These are phyloP conservation scores for Whitmania pigra DNA, from an alignment of 1,140 invertebrate species.

Conservation along the genomic window DNA sequence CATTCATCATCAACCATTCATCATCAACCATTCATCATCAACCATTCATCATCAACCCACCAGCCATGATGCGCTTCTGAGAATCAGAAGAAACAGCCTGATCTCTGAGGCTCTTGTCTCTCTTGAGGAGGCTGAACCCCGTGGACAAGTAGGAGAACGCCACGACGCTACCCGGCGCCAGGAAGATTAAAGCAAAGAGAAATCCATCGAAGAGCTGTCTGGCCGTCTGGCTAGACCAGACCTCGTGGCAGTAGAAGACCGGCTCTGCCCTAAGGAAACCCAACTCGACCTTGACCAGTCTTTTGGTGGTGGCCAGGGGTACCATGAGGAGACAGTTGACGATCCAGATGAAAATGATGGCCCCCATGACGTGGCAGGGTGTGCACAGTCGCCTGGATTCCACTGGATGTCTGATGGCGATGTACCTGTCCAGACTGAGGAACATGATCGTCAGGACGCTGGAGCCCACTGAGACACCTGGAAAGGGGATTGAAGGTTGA, in stretches of 20 bases:
- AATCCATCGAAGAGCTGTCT: conserved; percentile 49
- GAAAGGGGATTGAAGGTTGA: no score
- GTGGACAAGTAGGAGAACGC: conserved; percentile 60
- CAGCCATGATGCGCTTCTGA: conserved; percentile 8
- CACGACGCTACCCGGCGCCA: conserved; percentile 55
- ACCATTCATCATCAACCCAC: background rate
- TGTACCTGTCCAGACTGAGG: conserved; percentile 34
- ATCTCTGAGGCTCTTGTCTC: conserved; percentile 35
- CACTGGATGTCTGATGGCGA: conserved; percentile 35
- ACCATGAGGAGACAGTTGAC: conserved; percentile 30
- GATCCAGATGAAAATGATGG: conserved; percentile 31
- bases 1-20: no score
- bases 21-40: no score
- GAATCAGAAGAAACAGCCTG: conserved; percentile 23
- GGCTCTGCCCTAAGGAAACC: conserved; percentile 8
- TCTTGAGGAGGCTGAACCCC: conserved; percentile 55
- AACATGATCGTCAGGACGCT: conserved; percentile 35
- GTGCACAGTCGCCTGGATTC: conserved; percentile 31
- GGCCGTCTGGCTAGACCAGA: conserved; percentile 27
- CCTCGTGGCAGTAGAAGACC: conserved; percentile 30
- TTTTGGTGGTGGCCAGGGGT: conserved; percentile 29
- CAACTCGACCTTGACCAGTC: conserved; percentile 20
- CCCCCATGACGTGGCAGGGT: conserved; percentile 14
- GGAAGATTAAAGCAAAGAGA: conserved; percentile 59
- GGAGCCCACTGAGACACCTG: conserved; percentile 33